Evolutionary conservation across 2,888 invertebrate species (phyloP), one percentile per base, ranked within the genome.

Genomic region (Lissocephala sabroskyi): DNA sequence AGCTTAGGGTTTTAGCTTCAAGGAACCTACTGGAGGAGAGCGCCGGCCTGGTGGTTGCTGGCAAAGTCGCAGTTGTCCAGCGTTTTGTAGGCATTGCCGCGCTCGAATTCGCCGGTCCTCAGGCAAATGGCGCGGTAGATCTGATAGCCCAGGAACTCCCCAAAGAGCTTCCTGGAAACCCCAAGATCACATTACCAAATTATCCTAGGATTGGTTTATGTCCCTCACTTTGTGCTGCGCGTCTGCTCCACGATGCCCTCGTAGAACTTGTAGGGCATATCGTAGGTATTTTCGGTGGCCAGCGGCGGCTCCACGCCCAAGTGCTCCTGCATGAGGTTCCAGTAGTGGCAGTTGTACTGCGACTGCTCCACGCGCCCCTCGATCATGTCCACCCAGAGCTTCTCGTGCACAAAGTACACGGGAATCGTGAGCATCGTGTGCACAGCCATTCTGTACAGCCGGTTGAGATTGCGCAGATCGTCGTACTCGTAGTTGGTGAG

Each of bases 211-310:
- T 1, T 11, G 17, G 11, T n/a, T n/a, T 2, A 7, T 3, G 2
- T 10, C 11, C n/a, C 56, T 60, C 44, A 77, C 79, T 66, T 65
- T 2, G 79, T 68, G 49, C 77, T 73, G 33, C 73, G 52, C 17
- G 48, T 61, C 13, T 78, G 58, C 32, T 71, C 71, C 16, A 78
- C 46, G 33, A 76, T 57, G 7, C 75, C 70, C 36, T 76, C 89
- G 9, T 90, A 88, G 9, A 91, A 92, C 66, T 91, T 92, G n/a
- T 90, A 88, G 7, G 90, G 91, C 14, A 91, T 88, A 73, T 92
- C 92, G 53, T 91, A 91, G 78, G 91, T 88, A 1, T 89, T 87
- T 23, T 85, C 85, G 53, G 91, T 85, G 44, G 86, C 83, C 0
- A 87, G 82, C 0, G 90, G 89, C 0, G 90, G 89, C 61, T 88